Base-by-base conservation (phyloP, 2,113 vertebrate species). In the Azemiops feae region DNA sequence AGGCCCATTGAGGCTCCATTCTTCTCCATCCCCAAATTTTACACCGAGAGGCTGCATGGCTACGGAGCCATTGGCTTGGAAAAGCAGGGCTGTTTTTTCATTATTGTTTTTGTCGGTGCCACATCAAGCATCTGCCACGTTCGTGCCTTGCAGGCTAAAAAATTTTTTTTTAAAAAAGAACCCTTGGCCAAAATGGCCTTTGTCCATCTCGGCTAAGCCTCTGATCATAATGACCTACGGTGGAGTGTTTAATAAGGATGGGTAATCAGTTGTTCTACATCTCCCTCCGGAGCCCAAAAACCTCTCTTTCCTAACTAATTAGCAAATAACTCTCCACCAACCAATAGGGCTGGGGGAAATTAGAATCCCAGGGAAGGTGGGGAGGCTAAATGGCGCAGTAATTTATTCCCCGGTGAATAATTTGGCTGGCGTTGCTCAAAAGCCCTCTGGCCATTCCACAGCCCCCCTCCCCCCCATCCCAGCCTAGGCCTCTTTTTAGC, bases 261-360 rank as follows among this genome's bases (percentile, higher is more conserved):
- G 87, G 91, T 89, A 93, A 92, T 86, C 93, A 64, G 93, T 87
- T 93, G 60, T 74, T 22, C 55, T 87, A 92, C 55, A 27, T 81
- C 90, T 93, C 92, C 43, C 92, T 47, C 12, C 5, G 88, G 92
- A 85, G 53, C 64, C 54, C 69, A 34, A 54, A 89, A 89, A 91
- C 90, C 87, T 89, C 91, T 85, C 91, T 89, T 52, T 93, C 91
- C 87, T 64, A 92, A 89, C 93, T 89, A 93, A 92, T 93, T 93
- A 91, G 91, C 69, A 92, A 92, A 89, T 58, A 86, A 92, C 87
- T 91, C 92, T 53, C 55, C 39, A 81, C 47, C 91, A 92, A 14
- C 91, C 90, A 92, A 92, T n/a, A 5, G 34, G 87, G 87, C 43
- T 85, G 45, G 69, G 58, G 3, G 57, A 8, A 0, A 64, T 2